Conservation (phyloP, 2,113 vertebrate genomes). For the Pomatorhinus ruficollis region DNA sequence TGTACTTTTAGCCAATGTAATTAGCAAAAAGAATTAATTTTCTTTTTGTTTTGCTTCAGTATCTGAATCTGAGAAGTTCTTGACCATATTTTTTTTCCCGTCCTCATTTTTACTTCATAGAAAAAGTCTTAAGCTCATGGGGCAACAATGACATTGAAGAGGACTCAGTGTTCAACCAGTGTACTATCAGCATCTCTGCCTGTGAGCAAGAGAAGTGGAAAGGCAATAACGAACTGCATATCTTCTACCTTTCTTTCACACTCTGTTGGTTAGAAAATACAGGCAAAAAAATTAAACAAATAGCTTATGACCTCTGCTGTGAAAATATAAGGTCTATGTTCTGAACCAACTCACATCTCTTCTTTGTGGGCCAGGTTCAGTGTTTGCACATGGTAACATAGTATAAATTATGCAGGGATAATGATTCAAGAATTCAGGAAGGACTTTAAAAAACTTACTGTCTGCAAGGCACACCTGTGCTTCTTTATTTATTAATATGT, state of each 20-base stretch:
- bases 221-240: background rate
- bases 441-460: constrained; percentile 53
- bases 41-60: background rate
- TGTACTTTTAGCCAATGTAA: background rate
- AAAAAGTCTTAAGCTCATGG: background rate
- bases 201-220: background rate
- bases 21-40: background rate
- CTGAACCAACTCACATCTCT: background rate
- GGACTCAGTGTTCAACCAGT: background rate
- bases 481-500: constrained; percentile 67
- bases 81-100: background rate
- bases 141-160: background rate
- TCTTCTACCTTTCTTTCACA: background rate
- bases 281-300: background rate
- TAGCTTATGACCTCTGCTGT: background rate
- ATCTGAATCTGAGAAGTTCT: background rate
- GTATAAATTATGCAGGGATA: constrained; percentile 59
- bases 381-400: constrained; percentile 25
- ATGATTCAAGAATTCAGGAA: constrained; percentile 57
- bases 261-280: background rate
- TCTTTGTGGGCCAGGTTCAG: background rate
- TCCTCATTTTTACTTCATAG: background rate
- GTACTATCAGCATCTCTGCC: background rate
- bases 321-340: background rate
- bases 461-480: constrained; percentile 59